Base-by-base conservation (phyloP, 2,888 invertebrate species). In the Brassicogethes aeneus region DNA sequence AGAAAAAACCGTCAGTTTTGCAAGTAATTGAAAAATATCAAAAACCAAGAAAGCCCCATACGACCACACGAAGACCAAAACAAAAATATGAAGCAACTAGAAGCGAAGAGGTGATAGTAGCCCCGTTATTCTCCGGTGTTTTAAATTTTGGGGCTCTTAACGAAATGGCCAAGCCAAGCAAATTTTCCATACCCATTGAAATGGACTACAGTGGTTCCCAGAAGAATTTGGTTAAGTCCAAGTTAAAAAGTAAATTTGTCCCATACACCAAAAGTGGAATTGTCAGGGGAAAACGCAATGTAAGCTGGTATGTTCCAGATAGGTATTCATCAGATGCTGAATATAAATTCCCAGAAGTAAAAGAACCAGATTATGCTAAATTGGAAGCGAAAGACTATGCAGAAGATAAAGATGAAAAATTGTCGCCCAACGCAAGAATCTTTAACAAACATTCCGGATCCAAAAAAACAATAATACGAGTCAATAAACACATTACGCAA, bases 111-210 rank as follows among this genome's bases (percentile, higher is more conserved):
- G 32, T 32, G 14, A 49, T 57, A 15, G 48, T 61, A 5, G 54
- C 56, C 30, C 59, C 62, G 10, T 43, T 60, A n/a, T 61, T 57
- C 45, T 52, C 60, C 1, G 64, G 61, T 13, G 46, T 62, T 13
- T 48, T 63, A 14, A 50, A 53, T 8, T 43, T 47, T 16, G 50
- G 56, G 45, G 43, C 43, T 34, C 36, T 61, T 3, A 56, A 62
- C 39, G 58, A 62, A 40, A 45, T 62, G 16, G 52, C 56, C 23
- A 60, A 57, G 40, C 52, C 57, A 15, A 56, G 61, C 41, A 61
- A 62, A 41, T 51, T 61, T 34, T 54, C 59, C 2, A 53, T 64
- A n/a, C 65, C 65, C 2, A 61, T 57, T 37, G 65, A 64, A 38
- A 53, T 55, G 35, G 60, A 63, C 37, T 60, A 61, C 40, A 58